Percentiles rank a stretch among this genome's conserved stretches.
phyloP scores from a whole-genome alignment of 2,888 invertebrate genomes.

The Heteropelma amictum region DNA sequence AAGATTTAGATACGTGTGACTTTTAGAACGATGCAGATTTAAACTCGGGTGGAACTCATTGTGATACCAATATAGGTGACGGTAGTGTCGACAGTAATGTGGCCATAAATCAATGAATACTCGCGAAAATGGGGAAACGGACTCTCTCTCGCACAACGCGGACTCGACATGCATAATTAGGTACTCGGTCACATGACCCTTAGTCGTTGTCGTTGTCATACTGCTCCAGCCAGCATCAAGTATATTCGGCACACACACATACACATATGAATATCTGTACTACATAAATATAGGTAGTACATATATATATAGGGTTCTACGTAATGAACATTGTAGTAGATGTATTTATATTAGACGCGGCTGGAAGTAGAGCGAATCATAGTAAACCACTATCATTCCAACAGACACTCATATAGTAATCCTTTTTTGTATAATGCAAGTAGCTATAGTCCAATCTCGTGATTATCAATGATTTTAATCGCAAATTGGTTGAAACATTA shows the following conservation, averaged over 20 bases:
- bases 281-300: neutral
- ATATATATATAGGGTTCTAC: neutral
- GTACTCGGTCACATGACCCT: slow-evolving; percentile 57
- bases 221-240: slow-evolving; percentile 45
- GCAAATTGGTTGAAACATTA: no score
- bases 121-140: slow-evolving; percentile 43
- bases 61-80: slow-evolving; percentile 19
- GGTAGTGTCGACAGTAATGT: slow-evolving; percentile 38
- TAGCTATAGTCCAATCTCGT: slow-evolving; percentile 15
- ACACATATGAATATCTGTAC: neutral
- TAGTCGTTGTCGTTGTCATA: slow-evolving; percentile 49
- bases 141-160: slow-evolving; percentile 28
- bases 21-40: slow-evolving; percentile 29
- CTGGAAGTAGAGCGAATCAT: slow-evolving; percentile 49
- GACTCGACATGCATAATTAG: slow-evolving; percentile 59
- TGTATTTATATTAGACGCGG: slow-evolving; percentile 1
- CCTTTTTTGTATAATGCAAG: neutral
- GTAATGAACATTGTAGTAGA: neutral
- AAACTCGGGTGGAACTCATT: slow-evolving; percentile 6
- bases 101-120: slow-evolving; percentile 59
- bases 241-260: neutral
- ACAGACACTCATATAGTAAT: slow-evolving; percentile 18
- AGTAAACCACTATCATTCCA: slow-evolving; percentile 31
- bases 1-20: no score
- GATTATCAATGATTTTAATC: neutral